A percentile compares a stretch with the other conserved stretches of the same genome.
These are phyloP conservation scores for Coluber constrictor DNA, from an alignment of 2,797 vertebrate species.

Conservation along the genomic window DNA sequence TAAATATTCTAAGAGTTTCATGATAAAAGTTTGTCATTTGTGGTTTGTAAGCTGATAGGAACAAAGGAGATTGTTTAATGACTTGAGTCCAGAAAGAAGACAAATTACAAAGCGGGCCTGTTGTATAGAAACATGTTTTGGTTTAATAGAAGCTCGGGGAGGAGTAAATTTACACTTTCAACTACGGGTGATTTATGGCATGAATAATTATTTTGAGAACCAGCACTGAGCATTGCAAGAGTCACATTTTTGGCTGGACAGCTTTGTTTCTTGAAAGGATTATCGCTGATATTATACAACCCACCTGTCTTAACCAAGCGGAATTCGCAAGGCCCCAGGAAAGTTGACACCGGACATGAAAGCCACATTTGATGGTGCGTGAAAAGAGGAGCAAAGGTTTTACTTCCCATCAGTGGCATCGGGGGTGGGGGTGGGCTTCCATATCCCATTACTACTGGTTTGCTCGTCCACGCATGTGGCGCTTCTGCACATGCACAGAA, in stretches of 20 bases:
- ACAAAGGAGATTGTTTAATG: background rate
- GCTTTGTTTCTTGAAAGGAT: background rate
- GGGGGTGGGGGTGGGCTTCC: no score
- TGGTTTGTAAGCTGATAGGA: background rate
- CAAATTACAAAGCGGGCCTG: background rate
- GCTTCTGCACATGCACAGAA: no score
- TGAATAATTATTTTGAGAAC: slow-evolving; percentile 13
- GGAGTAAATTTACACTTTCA: background rate
- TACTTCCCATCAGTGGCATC: background rate
- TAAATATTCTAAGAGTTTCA: background rate
- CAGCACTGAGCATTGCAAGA: background rate
- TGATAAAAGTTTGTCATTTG: background rate
- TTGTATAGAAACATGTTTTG: slow-evolving; percentile 24
- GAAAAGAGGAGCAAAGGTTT: background rate
- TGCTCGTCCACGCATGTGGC: no score
- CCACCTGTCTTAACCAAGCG: background rate
- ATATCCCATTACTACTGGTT: no score
- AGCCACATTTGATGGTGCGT: background rate
- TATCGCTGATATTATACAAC: background rate
- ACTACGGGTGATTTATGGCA: slow-evolving; percentile 1
- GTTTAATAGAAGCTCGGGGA: background rate
- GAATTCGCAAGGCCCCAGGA: background rate
- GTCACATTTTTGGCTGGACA: background rate
- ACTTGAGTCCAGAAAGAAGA: slow-evolving; percentile 5
- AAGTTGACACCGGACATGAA: background rate